These are phyloP conservation scores for Omphaloscelis lunosa DNA, from an alignment of 2,888 invertebrate genomes.

Conservation along the genomic window DNA sequence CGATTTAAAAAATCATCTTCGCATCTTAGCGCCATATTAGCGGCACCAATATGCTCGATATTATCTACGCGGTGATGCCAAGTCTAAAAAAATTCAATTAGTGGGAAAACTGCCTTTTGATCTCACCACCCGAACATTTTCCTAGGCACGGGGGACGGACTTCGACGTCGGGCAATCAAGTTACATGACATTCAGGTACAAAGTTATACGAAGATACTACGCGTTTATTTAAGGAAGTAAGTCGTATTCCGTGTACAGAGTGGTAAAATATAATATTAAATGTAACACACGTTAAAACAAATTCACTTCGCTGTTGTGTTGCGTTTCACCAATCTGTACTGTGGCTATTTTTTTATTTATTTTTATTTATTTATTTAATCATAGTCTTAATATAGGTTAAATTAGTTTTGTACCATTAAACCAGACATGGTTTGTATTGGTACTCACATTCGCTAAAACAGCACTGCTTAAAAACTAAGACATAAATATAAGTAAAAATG, in stretches of 20 bases:
- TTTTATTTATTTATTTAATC: too few species aligned
- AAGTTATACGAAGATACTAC: neutral
- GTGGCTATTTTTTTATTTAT: too few species aligned
- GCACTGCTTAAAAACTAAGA: too few species aligned
- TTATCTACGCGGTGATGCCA: constrained; percentile 38
- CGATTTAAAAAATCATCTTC: neutral
- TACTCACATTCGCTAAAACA: too few species aligned
- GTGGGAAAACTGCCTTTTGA: constrained; percentile 68
- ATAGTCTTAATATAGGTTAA: too few species aligned
- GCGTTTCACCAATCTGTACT: too few species aligned
- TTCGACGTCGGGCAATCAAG: constrained; percentile 24
- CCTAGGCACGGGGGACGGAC: constrained; percentile 20
- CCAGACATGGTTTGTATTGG: too few species aligned
- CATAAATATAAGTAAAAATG: too few species aligned
- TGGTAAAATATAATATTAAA: neutral
- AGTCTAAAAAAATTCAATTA: constrained; percentile 69
- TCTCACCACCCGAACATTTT: constrained; percentile 65
- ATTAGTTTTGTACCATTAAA: too few species aligned
- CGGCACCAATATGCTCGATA: constrained; percentile 35
- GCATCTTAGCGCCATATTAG: constrained; percentile 56
- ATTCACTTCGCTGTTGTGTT: neutral
- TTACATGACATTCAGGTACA: neutral
- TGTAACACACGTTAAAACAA: neutral
- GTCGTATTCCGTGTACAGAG: neutral
- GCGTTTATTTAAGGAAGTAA: neutral